Evolutionary conservation across 2,113 vertebrate genomes (phyloP).

Genomic region (Pluvialis apricaria): DNA sequence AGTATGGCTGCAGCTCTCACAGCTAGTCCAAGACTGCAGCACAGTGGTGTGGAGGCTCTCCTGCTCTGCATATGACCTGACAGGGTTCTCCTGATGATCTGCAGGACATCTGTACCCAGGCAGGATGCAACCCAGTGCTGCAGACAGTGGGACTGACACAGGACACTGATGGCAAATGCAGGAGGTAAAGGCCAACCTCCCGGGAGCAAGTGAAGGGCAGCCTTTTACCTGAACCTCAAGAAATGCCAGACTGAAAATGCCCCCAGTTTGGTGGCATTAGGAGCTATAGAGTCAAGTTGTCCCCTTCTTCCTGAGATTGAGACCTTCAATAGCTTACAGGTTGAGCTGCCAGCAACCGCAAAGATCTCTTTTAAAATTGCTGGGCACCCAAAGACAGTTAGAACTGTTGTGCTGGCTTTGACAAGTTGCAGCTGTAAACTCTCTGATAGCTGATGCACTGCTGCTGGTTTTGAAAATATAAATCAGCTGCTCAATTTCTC

Average conservation of each 20-base stretch:
- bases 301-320: fast-evolving
- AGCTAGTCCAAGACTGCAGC: background rate
- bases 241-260: background rate
- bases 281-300: background rate
- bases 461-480: background rate
- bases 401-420: background rate
- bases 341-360: background rate
- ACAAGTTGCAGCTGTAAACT: background rate
- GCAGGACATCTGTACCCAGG: background rate
- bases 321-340: background rate
- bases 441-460: background rate
- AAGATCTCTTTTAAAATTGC: background rate
- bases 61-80: background rate
- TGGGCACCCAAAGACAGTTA: background rate
- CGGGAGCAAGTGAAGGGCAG: background rate
- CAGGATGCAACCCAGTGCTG: background rate
- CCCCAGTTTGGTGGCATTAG: background rate
- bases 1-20: background rate
- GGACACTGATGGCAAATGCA: background rate
- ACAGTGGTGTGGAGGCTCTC: background rate
- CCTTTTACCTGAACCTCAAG: background rate
- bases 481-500: background rate
- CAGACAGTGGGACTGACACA: background rate
- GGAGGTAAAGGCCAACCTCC: background rate
- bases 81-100: background rate